Percentiles rank a stretch among this genome's conserved stretches.
Conservation (phyloP, 1,140 invertebrate species). For the Asobara japonica region DNA sequence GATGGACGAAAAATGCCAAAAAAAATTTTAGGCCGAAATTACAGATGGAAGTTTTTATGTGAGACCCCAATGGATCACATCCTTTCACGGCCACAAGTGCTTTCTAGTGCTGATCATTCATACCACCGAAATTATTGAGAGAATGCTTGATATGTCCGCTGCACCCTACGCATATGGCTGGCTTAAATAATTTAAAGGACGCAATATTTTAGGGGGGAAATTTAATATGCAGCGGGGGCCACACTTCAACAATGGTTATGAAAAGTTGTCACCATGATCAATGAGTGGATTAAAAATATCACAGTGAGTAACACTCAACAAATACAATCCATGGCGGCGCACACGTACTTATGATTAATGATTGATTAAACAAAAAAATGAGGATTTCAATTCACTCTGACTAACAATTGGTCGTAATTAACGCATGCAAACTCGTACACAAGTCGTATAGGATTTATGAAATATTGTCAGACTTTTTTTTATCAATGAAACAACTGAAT, state of each 20-base stretch:
- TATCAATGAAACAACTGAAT: not conserved
- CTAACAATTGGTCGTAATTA: conserved; percentile 15
- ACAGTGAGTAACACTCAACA: not conserved
- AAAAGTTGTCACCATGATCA: not conserved
- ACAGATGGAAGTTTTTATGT: no score
- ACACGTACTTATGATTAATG: conserved; percentile 18
- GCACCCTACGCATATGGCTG: no score
- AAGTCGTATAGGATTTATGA: conserved; percentile 19
- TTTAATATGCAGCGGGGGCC: not conserved
- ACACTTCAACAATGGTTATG: not conserved
- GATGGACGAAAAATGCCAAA: no score
- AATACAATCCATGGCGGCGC: conserved; percentile 15
- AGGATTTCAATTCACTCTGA: not conserved
- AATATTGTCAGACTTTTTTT: not conserved
- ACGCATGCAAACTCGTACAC: conserved; percentile 30
- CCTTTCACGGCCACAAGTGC: no score
- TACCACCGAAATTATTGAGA: no score
- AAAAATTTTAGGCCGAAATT: no score
- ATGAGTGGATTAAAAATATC: not conserved
- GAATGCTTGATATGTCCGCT: no score
- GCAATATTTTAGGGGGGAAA: not conserved
- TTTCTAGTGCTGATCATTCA: no score
- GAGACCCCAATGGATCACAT: no score
- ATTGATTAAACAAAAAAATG: conserved; percentile 2
- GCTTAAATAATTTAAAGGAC: not conserved